Base-by-base conservation (phyloP, 1,140 invertebrate species). In the Delia radicum region DNA sequence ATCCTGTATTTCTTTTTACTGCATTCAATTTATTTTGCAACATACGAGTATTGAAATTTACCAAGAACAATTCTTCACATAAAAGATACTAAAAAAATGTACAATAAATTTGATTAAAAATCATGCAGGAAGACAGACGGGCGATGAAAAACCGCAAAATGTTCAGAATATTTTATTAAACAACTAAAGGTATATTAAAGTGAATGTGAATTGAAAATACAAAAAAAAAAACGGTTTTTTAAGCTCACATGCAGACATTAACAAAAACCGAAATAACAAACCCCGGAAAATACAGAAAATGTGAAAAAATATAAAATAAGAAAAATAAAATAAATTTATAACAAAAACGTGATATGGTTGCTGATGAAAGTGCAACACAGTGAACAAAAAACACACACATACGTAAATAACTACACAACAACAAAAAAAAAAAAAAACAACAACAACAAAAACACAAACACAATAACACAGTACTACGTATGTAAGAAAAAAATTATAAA, bases 71-170 rank as follows among this genome's bases (percentile, higher is more conserved):
- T 55, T 21, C 21, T n/a, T 55, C 48, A 55, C n/a, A 55, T 10
- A 48, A 48, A 55, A 21, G 5, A 55, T 6, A 55, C 48, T n/a
- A n/a, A n/a, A n/a, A n/a, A n/a, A n/a, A 21, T 69, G 29, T 37
- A 18, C 65, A 69, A 69, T 69, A 69, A 8, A 69, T 69, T 69
- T 69, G 65, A 69, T 69, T 69, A 69, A 69, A 69, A 69, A 69
- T 69, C 65, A 69, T 24, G 29, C 65, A 69, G 65, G 65, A 69
- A 69, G 29, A 69, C 18, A 24, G 37, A 69, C 65, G 18, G 65
- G 65, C 65, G 18, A 31, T 69, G 12, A 31, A 31, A 33, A 33
- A 37, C 29, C 65, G 65, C 65, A 69, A 24, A 69, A 69, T 33
- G 6, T 69, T 24, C 29, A 24, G 29, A 33, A 69, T 12, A 15